These are phyloP conservation scores for Onthophagus sagittarius DNA, from an alignment of 2,888 invertebrate species.

Conservation along the genomic window DNA sequence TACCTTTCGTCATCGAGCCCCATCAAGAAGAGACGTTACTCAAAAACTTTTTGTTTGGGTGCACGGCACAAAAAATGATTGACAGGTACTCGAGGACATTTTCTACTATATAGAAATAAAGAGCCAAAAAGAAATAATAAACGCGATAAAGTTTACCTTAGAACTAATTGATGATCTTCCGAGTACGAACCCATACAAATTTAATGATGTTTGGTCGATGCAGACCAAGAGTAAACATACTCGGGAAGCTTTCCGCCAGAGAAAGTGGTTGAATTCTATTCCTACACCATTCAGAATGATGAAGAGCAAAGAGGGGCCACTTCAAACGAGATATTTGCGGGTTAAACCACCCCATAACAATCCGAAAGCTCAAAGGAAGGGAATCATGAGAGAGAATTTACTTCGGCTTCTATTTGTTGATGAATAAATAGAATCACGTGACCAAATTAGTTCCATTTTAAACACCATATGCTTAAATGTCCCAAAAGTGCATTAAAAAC, in stretches of 20 bases:
- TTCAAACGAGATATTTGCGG: neutral
- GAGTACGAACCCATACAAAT: neutral
- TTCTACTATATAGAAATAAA: too few species aligned
- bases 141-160: neutral
- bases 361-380: neutral
- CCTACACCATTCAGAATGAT: neutral
- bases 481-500: too few species aligned
- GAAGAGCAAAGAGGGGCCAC: neutral
- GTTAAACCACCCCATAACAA: neutral
- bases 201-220: neutral
- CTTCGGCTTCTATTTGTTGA: neutral
- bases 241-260: neutral
- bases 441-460: neutral
- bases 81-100: too few species aligned
- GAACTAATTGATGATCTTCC: neutral
- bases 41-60: neutral
- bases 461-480: too few species aligned
- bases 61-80: neutral
- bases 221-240: neutral
- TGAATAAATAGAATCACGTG: neutral
- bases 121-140: too few species aligned
- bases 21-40: neutral
- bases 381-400: neutral
- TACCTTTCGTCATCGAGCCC: neutral
- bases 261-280: neutral